Base-by-base conservation (phyloP, 2,888 invertebrate genomes). In the Eupithecia pulchellata region DNA sequence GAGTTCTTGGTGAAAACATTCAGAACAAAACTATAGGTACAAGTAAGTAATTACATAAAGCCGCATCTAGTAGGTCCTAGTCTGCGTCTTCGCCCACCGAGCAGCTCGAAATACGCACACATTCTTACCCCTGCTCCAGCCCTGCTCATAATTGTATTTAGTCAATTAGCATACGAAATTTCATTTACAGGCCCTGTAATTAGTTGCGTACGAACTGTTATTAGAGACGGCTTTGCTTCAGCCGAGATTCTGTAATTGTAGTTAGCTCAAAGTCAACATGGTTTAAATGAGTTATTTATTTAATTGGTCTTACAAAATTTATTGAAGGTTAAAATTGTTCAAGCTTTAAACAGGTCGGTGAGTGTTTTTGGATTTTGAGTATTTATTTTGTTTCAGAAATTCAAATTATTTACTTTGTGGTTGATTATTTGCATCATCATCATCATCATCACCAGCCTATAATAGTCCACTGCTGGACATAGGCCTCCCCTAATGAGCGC, bases 101-200 rank as follows among this genome's bases (percentile, higher is more conserved):
- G 80, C 68, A 72, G 73, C 73, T 60, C 71, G 81, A 84, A 81
- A 82, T 84, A 83, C 86, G 85, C 86, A 82, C 82, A 85, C 86
- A 89, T 87, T 89, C 89, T 91, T 87, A 89, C 86, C 80, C 83
- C 80, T 83, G 84, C 86, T 81, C 89, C 87, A 89, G 86, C 80
- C 83, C 80, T 83, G 84, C 86, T 81, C 89, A 89, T 92, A 92
- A 92, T 91, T 92, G 89, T 92, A 88, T 92, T 92, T 89, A 88
- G 87, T 86, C 90, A 90, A 91, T 91, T 91, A 90, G 89, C 90
- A 90, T 90, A 89, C 88, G 86, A 89, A 90, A 90, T 90, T 86
- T 85, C 88, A 91, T 92, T 91, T 89, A 90, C 87, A 84, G 82
- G 82, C 84, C 79, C 77, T 78, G 86, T 90, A 90, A 91, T 91